Conservation (phyloP, 2,888 invertebrate species). For the Ellobium chinense region DNA sequence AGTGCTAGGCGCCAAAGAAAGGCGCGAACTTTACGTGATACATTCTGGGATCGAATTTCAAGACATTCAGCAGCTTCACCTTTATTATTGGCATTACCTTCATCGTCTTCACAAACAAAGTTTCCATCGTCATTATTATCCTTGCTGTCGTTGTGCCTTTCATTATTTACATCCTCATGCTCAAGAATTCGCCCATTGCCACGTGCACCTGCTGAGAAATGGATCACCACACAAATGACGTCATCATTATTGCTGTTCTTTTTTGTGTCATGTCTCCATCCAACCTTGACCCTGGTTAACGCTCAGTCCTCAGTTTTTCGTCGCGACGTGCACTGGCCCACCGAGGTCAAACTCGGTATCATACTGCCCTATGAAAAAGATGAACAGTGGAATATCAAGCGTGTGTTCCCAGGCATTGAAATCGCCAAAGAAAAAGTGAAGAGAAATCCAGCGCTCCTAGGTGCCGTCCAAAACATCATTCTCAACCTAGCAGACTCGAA, state of each 20-base stretch:
- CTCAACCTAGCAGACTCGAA: conserved; percentile 64
- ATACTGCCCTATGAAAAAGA: background rate
- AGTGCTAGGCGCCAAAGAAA: too few relatives aligned
- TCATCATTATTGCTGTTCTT: background rate
- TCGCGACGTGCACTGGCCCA: background rate
- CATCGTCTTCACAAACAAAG: too few relatives aligned
- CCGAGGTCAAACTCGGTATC: conserved; percentile 1
- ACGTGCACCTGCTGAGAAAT: too few relatives aligned
- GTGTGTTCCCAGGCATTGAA: background rate
- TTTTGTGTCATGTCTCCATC: background rate
- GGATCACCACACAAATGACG: background rate
- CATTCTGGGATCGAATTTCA: too few relatives aligned
- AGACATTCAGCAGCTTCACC: too few relatives aligned
- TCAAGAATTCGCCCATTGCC: too few relatives aligned
- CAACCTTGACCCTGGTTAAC: background rate
- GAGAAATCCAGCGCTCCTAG: background rate
- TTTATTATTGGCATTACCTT: too few relatives aligned
- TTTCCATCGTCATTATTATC: too few relatives aligned
- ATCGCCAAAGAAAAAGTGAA: conserved; percentile 9
- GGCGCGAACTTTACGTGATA: too few relatives aligned
- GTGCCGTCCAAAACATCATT: background rate
- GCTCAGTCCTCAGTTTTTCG: too few relatives aligned
- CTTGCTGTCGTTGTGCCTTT: too few relatives aligned
- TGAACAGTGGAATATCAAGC: background rate
- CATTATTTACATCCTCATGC: too few relatives aligned